Evolutionary conservation across 2,113 vertebrate genomes (phyloP).

Genomic region (Oryzias javanicus): DNA sequence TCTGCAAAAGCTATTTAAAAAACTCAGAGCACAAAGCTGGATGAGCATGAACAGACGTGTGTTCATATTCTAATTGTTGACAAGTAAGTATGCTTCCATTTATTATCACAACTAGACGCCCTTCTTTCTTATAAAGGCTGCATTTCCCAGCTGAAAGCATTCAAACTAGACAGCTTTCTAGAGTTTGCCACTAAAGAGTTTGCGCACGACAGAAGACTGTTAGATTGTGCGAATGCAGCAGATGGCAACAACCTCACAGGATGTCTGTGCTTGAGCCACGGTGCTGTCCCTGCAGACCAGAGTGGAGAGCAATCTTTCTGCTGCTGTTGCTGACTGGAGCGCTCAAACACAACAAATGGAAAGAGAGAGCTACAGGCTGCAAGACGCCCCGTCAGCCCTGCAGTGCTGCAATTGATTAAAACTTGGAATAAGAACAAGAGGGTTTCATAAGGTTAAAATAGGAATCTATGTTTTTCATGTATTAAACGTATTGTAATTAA

Average conservation of each 20-base stretch:
- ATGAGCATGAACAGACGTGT: slow-evolving; percentile 13
- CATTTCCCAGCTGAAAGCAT: slow-evolving; percentile 41
- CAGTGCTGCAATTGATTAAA: neutral
- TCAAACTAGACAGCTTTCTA: slow-evolving; percentile 41
- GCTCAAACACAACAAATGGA: slow-evolving; percentile 52
- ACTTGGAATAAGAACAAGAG: too few species aligned
- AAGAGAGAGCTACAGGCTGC: slow-evolving; percentile 35
- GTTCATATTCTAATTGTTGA: slow-evolving; percentile 13
- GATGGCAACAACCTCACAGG: slow-evolving; percentile 30
- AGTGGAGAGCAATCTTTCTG: slow-evolving; percentile 47
- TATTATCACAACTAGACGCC: slow-evolving; percentile 26
- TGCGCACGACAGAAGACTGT: slow-evolving; percentile 15
- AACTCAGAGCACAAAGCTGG: slow-evolving; percentile 11
- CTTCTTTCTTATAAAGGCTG: slow-evolving; percentile 11
- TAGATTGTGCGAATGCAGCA: slow-evolving; percentile 19
- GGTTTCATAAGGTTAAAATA: too few species aligned
- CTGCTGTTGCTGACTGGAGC: slow-evolving; percentile 33
- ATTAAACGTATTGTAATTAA: too few species aligned
- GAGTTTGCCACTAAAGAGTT: slow-evolving; percentile 15
- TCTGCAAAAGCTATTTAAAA: slow-evolving; percentile 11
- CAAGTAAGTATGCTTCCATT: slow-evolving; percentile 13
- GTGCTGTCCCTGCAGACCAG: slow-evolving; percentile 37
- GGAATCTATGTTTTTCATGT: too few species aligned
- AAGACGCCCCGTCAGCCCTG: slow-evolving; percentile 16
- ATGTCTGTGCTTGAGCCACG: slow-evolving; percentile 41